Evolutionary conservation across 2,113 vertebrate genomes (phyloP), one percentile per base, ranked within the genome.

Genomic region (Megaptera novaeangliae): DNA sequence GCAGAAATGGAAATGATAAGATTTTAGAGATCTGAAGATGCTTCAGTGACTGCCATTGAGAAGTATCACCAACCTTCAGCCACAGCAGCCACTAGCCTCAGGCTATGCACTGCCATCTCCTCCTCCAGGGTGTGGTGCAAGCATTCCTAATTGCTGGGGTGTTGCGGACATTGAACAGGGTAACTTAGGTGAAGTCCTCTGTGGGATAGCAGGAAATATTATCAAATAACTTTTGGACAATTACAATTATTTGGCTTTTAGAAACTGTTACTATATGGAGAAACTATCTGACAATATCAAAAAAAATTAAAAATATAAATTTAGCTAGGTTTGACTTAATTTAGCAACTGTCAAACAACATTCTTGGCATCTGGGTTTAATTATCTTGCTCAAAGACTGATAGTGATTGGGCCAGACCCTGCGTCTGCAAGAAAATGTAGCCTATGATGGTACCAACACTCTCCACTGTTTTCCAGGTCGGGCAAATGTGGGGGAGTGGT

Each of bases 191-290:
- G 6, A 75, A 21, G 29, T 20, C 4, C 27, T 44, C 3, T 29
- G 27, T 29, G 27, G 49, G n/a, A 41, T 17, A 25, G 21, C 8
- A 78, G 74, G 74, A 61, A 39, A 61, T 12, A 39, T 14, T 29
- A n/a, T 7, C 8, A 34, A 91, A 91, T 34, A 82, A 68, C 66
- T 63, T 69, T 27, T 93, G 88, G 69, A 93, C 29, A 80, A 78
- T 59, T 36, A 87, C 6, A 46, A 52, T 80, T 93, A 89, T 66
- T 81, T 91, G 55, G 52, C 4, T 88, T 97, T 91, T 85, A 94
- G 17, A 96, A 95, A 61, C 61, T 96, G 17, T 18, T 97, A 39
- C 15, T 90, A 55, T 92, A 89, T 97, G 85, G 94, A 81, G 25
- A 92, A 84, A 44, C 0, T 96, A 86, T 95, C 96, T 96, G 83